These are phyloP conservation scores for Agonopterix subpropinquella DNA, from an alignment of 2,888 invertebrate genomes.

Conservation along the genomic window DNA sequence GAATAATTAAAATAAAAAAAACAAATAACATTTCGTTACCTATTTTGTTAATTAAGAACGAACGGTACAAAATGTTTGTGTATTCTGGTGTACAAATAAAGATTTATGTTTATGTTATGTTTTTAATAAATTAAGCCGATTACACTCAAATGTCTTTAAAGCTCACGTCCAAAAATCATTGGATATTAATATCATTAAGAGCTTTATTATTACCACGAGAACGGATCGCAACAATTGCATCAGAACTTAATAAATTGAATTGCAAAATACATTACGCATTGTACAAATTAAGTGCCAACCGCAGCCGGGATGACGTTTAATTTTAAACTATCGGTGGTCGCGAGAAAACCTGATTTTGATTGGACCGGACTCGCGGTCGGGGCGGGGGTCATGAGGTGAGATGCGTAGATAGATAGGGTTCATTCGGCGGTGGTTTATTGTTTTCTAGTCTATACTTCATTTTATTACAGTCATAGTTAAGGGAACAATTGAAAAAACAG, in stretches of 20 bases:
- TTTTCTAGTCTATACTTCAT: too few relatives aligned
- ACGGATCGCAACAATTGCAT: slow-evolving; percentile 45
- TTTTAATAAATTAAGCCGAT: slow-evolving; percentile 1
- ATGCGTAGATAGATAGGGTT: too few relatives aligned
- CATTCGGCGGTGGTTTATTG: too few relatives aligned
- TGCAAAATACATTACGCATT: slow-evolving; percentile 64
- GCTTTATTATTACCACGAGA: slow-evolving; percentile 56
- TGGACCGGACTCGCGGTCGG: slow-evolving; percentile 26
- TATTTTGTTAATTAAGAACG: too few relatives aligned
- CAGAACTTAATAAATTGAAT: slow-evolving; percentile 66
- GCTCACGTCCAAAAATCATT: slow-evolving; percentile 27
- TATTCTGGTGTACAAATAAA: too few relatives aligned
- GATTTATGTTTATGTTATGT: too few relatives aligned
- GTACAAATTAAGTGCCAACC: slow-evolving; percentile 69
- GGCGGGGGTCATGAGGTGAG: background rate
- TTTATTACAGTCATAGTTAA: too few relatives aligned
- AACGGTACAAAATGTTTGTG: too few relatives aligned
- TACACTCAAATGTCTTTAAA: background rate
- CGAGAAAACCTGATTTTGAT: slow-evolving; percentile 65
- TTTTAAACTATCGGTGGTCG: slow-evolving; percentile 64
- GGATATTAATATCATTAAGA: slow-evolving; percentile 66
- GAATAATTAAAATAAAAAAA: too few relatives aligned
- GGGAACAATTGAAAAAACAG: too few relatives aligned
- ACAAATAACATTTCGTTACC: too few relatives aligned
- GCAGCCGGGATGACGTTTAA: slow-evolving; percentile 69